Evolutionary conservation across 2,113 vertebrate species (phyloP), one percentile per base, ranked within the genome.

Genomic region (Rattus rattus): DNA sequence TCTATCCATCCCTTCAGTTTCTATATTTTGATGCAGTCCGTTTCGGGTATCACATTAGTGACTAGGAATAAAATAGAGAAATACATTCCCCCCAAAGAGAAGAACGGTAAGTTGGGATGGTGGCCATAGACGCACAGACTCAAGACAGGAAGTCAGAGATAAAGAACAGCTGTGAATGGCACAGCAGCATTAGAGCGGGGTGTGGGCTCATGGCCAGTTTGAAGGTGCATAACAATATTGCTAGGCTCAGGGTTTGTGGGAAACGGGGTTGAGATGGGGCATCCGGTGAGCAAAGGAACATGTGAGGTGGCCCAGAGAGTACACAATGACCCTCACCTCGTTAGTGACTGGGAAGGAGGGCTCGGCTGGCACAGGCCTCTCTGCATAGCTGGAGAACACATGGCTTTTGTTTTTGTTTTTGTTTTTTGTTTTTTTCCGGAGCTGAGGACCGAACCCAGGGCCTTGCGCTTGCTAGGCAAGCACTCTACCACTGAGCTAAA

Each of bases 61-160:
- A 16, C 69, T 94, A 49, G 65, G 69, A 87, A 69, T 84, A 86
- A 96, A 80, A 90, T n/a, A 36, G 73, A 92, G 75, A 70, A 73
- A 70, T 28, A 76, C 19, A 54, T 17, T 11, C 56, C 9, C 30
- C 61, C 79, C 47, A 20, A 69, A 93, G 20, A n/a, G 10, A 88
- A 94, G 56, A 80, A 79, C 63, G 24, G 30, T 39, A 79, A 65
- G 72, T 59, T 43, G 9, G 65, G n/a, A 12, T 63, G 16, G 47
- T 43, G 52, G 33, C n/a, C 79, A 52, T 49, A 79, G 36, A 87
- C n/a, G 22, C n/a, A 52, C 2, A 69, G 10, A 63, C 1, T 49
- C 10, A 73, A 65, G 33, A 8, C 26, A 36, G 28, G 77, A 85
- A 88, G 76, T 47, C 24, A 84, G 47, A 79, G 70, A 91, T 39